Conservation (phyloP, 2,797 vertebrate species). For the Hephaestus fuliginosus region DNA sequence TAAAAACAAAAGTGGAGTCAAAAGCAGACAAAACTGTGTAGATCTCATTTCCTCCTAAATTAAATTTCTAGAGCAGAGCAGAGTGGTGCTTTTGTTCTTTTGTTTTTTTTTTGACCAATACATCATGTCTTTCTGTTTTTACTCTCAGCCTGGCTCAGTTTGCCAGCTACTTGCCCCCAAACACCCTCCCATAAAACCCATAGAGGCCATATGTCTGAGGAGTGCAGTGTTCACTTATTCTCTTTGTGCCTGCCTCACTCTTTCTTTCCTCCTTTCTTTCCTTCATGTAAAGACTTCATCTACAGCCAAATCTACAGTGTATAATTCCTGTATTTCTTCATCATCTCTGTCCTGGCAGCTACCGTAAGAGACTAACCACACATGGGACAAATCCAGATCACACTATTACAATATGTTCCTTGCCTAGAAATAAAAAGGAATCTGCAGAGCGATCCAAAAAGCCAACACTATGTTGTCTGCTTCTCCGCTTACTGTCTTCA, state of each 20-base stretch:
- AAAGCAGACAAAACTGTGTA: slow-evolving; percentile 36
- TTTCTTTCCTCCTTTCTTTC: slow-evolving; percentile 32
- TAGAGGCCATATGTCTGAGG: slow-evolving; percentile 50
- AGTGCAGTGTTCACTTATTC: slow-evolving; percentile 20
- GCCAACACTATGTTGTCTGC: slow-evolving; percentile 43
- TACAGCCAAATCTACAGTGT: slow-evolving; percentile 37
- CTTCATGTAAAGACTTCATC: slow-evolving; percentile 52
- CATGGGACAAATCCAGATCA: slow-evolving; percentile 15
- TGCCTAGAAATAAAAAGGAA: slow-evolving; percentile 43
- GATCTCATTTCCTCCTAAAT: slow-evolving; percentile 59
- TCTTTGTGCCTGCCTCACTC: slow-evolving; percentile 12
- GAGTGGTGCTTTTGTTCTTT: slow-evolving; percentile 3
- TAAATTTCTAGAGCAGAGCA: slow-evolving; percentile 17
- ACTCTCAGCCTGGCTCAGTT: slow-evolving; percentile 7
- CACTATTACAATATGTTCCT: slow-evolving; percentile 33
- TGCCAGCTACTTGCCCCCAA: slow-evolving; percentile 34
- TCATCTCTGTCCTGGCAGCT: slow-evolving; percentile 35
- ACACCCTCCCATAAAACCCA: slow-evolving; percentile 39
- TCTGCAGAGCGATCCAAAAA: slow-evolving; percentile 36
- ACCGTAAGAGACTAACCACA: slow-evolving; percentile 37
- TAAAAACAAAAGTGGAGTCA: slow-evolving; percentile 27
- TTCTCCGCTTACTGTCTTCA: slow-evolving; percentile 48
- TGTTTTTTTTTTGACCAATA: slow-evolving; percentile 42
- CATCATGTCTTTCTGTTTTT: slow-evolving; percentile 41
- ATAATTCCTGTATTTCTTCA: slow-evolving; percentile 22